A percentile compares a stretch with the other conserved stretches of the same genome.
phyloP scores from a whole-genome alignment of 2,888 invertebrate genomes.

The Oscheius sp. region DNA sequence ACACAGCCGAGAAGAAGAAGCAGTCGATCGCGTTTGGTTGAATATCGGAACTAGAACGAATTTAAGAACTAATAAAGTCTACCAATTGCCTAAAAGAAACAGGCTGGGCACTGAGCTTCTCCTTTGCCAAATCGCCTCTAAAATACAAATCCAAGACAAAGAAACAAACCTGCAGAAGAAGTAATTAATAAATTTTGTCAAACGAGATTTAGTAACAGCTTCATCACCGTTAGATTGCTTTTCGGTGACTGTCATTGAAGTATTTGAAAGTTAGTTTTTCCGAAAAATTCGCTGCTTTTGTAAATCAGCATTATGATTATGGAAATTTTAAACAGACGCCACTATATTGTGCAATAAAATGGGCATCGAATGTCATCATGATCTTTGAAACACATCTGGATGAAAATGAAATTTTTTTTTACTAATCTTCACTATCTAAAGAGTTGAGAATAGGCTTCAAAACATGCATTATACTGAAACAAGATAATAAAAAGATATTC shows the following conservation, averaged over 20 bases:
- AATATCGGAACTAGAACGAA: slow-evolving; percentile 43
- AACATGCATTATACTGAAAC: no score
- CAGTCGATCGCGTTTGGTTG: slow-evolving; percentile 34
- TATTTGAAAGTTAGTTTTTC: neutral
- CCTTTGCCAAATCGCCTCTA: slow-evolving; percentile 48
- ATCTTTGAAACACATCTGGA: neutral
- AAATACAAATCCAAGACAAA: neutral
- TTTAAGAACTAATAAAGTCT: neutral
- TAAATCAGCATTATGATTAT: neutral
- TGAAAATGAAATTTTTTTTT: neutral
- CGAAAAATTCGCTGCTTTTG: neutral
- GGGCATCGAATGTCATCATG: neutral
- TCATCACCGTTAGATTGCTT: slow-evolving; percentile 1
- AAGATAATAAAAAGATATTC: no score
- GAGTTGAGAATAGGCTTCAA: no score
- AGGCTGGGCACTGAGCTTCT: slow-evolving; percentile 48
- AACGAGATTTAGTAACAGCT: neutral
- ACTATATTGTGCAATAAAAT: neutral
- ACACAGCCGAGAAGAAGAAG: slow-evolving; percentile 35
- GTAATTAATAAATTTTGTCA: slow-evolving; percentile 21
- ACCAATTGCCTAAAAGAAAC: slow-evolving; percentile 51
- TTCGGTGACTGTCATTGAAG: neutral
- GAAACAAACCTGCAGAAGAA: slow-evolving; percentile 18
- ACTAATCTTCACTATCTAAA: neutral
- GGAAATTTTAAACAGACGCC: neutral